Percentiles rank a stretch among this genome's conserved stretches.
These are phyloP conservation scores for Gallinago stenura DNA, from an alignment of 2,797 vertebrate species.

Conservation along the genomic window DNA sequence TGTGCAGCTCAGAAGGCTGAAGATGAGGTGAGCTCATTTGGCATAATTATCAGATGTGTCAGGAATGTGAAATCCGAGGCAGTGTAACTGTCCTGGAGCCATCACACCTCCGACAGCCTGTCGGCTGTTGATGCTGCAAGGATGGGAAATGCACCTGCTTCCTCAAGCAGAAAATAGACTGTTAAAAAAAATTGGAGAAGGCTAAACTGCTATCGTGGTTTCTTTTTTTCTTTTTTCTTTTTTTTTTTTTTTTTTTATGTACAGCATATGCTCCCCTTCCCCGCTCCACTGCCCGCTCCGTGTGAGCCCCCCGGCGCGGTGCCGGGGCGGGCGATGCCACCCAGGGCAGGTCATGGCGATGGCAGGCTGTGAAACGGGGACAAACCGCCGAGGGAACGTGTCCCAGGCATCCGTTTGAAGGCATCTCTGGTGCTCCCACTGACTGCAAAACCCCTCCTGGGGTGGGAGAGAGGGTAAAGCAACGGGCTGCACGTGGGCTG, in stretches of 20 bases:
- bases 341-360: accelerated
- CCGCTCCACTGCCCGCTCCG: not conserved
- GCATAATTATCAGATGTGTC: constrained; percentile 72
- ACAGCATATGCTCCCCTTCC: constrained; percentile 61
- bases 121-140: constrained; percentile 50
- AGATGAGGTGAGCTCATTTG: constrained; percentile 73
- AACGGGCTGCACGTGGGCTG: accelerated
- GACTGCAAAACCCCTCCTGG: not conserved
- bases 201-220: constrained; percentile 31
- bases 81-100: constrained; percentile 65
- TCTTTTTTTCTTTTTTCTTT: not conserved
- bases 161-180: constrained; percentile 77
- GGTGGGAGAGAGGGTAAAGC: not conserved
- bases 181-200: constrained; percentile 25
- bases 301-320: not conserved
- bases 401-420: accelerated
- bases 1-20: constrained; percentile 46
- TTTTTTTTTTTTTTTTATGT: not conserved
- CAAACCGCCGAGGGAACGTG: not conserved
- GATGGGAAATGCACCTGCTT: constrained; percentile 69
- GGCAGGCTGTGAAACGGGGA: not conserved
- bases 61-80: constrained; percentile 69
- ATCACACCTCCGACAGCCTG: constrained; percentile 71
- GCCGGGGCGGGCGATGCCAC: not conserved
- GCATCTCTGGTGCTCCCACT: not conserved